Evolutionary conservation across 2,797 vertebrate genomes (phyloP).

Genomic region (Miichthys miiuy): DNA sequence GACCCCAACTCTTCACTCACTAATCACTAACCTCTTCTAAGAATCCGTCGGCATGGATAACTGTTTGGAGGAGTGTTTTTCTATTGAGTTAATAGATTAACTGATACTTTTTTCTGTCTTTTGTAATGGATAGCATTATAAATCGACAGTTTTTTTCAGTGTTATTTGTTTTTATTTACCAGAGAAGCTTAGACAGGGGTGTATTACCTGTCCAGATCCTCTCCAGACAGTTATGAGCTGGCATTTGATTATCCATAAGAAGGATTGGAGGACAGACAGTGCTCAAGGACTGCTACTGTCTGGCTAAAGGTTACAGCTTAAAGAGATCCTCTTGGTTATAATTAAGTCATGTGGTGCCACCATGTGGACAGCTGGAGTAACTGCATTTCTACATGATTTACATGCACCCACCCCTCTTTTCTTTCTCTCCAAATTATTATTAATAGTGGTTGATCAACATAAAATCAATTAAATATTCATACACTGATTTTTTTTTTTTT

Average conservation of each 20-base stretch:
- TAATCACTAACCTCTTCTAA: constrained; percentile 52
- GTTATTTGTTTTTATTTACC: background rate
- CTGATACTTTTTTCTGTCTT: background rate
- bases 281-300: constrained; percentile 44
- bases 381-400: constrained; percentile 28
- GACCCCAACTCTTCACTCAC: constrained; percentile 14
- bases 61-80: constrained; percentile 20
- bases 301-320: constrained; percentile 52
- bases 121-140: background rate
- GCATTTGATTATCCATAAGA: constrained; percentile 63
- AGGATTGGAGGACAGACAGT: constrained; percentile 56
- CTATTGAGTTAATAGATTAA: constrained; percentile 1
- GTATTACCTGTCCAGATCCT: constrained; percentile 25
- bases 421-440: background rate
- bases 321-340: constrained; percentile 9
- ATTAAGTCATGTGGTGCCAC: constrained; percentile 57
- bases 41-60: constrained; percentile 15
- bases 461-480: background rate
- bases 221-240: constrained; percentile 66
- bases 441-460: background rate
- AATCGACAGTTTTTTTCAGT: background rate
- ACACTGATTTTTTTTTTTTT: background rate
- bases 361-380: constrained; percentile 61
- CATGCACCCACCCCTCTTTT: background rate
- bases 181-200: background rate